These are phyloP conservation scores for Acipenser ruthenus DNA, from an alignment of 2,797 vertebrate genomes.

Conservation along the genomic window DNA sequence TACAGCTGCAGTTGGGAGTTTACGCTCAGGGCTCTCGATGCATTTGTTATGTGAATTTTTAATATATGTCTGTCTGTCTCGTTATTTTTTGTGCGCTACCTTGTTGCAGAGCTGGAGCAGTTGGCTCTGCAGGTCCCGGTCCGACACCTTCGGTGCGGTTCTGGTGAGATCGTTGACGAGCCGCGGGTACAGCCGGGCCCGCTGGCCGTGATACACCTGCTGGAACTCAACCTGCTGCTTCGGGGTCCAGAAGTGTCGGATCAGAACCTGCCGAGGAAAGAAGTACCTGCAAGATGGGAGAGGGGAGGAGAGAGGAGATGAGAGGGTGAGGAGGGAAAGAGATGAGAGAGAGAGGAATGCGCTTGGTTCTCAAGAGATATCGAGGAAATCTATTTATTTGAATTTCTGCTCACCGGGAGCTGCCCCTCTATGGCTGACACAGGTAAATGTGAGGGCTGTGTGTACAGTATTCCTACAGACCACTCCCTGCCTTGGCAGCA, in stretches of 20 bases:
- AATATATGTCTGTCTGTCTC: no score
- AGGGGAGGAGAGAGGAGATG: neutral
- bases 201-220: conserved; percentile 58
- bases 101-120: conserved; percentile 65
- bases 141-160: conserved; percentile 34
- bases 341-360: no score
- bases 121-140: conserved; percentile 40
- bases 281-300: conserved; percentile 67
- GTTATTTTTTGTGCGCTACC: conserved; percentile 36
- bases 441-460: neutral
- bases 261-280: conserved; percentile 83
- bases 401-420: neutral
- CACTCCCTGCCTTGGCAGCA: no score
- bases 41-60: no score
- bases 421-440: neutral
- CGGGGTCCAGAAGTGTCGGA: conserved; percentile 84
- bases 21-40: no score
- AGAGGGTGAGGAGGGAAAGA: neutral
- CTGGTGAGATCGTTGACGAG: conserved; percentile 54
- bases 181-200: conserved; percentile 45
- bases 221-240: conserved; percentile 71
- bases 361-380: neutral
- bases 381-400: neutral
- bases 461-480: neutral
- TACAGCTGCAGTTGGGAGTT: no score